Percentiles rank a stretch among this genome's conserved stretches.
Evolutionary conservation across 2,113 vertebrate species (phyloP).

Genomic region (Nothoprocta perdicaria): DNA sequence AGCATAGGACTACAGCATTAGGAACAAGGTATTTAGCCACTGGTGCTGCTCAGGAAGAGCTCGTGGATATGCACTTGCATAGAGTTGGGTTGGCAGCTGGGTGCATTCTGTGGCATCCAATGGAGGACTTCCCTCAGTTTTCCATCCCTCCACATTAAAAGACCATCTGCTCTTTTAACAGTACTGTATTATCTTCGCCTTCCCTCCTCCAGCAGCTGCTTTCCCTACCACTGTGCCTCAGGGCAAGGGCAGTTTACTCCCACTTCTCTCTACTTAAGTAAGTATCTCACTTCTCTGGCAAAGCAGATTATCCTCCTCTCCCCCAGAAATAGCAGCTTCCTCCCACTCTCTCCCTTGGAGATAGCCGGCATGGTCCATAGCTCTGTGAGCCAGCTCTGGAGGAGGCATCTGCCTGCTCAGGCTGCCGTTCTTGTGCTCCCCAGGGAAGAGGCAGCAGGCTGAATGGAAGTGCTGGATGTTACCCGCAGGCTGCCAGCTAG

Average conservation of each 20-base stretch:
- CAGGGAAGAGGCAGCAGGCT: background rate
- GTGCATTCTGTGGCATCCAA: background rate
- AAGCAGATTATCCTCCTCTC: background rate
- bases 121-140: background rate
- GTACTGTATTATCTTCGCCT: background rate
- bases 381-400: fast-evolving
- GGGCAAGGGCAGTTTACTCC: background rate
- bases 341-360: background rate
- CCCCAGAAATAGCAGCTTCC: background rate
- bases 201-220: background rate
- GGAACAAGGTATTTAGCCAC: background rate
- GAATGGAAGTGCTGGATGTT: background rate
- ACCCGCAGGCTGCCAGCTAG: background rate
- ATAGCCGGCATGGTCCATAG: background rate
- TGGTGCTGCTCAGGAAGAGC: background rate
- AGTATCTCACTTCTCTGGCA: background rate
- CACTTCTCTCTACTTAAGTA: background rate
- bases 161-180: background rate
- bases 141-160: background rate
- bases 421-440: background rate
- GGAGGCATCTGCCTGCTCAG: background rate
- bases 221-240: background rate
- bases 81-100: background rate
- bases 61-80: background rate
- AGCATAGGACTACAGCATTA: fast-evolving